Evolutionary conservation across 2,888 invertebrate genomes (phyloP).

Genomic region (Trachelus iudaicus): DNA sequence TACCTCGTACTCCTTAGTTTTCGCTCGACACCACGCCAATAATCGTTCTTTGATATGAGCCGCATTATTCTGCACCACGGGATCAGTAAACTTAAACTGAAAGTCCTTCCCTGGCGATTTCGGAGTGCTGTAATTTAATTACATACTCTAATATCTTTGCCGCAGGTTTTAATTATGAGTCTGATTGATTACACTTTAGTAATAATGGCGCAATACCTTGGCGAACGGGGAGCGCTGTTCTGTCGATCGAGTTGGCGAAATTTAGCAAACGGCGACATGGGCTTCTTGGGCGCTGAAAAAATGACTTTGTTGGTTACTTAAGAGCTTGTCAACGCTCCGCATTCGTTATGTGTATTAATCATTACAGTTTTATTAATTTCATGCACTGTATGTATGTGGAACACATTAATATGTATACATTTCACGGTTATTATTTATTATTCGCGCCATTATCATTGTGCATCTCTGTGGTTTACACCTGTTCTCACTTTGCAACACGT

Average conservation of each 20-base stretch:
- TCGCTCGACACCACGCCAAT: constrained; percentile 96
- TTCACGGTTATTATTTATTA: no score
- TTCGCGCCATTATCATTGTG: no score
- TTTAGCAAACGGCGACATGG: constrained; percentile 89
- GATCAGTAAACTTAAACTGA: constrained; percentile 92
- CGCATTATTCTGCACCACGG: constrained; percentile 90
- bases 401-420: no score
- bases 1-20: constrained; percentile 98
- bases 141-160: no score
- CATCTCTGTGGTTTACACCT: no score
- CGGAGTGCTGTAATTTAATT: constrained; percentile 74
- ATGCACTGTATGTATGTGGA: no score
- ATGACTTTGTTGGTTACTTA: not conserved
- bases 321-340: no score
- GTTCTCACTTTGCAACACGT: no score
- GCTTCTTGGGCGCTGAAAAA: constrained; percentile 68
- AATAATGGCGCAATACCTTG: constrained; percentile 73
- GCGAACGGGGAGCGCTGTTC: constrained; percentile 78
- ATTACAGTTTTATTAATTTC: no score
- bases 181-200: no score
- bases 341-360: no score
- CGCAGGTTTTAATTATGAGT: no score
- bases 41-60: constrained; percentile 96
- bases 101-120: constrained; percentile 78
- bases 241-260: constrained; percentile 92